Conservation (phyloP, 2,888 invertebrate genomes). For the Agrotis segetum region DNA sequence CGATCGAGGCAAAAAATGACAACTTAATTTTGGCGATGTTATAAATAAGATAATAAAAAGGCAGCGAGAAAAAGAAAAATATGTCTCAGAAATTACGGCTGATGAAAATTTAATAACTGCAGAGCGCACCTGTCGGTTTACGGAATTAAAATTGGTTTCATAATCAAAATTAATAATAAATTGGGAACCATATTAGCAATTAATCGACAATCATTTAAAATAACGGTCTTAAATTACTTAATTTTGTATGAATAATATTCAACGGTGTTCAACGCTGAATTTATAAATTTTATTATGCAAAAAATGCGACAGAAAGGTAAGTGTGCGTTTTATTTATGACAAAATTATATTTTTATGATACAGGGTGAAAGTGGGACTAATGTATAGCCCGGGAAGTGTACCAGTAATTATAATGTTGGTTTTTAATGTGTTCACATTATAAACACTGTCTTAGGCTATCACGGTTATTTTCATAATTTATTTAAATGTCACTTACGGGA, state of each 20-base stretch:
- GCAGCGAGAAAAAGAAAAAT: conserved; percentile 3
- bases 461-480: no score
- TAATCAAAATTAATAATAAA: conserved; percentile 40
- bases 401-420: conserved; percentile 6
- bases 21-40: conserved; percentile 26
- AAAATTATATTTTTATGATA: conserved; percentile 17
- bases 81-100: conserved; percentile 20
- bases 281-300: background rate
- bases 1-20: no score
- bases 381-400: background rate
- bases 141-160: conserved; percentile 52
- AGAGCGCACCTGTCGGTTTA: conserved; percentile 38
- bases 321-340: conserved; percentile 24
- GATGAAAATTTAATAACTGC: conserved; percentile 40
- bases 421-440: conserved; percentile 19
- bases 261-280: background rate
- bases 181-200: conserved; percentile 17
- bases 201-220: conserved; percentile 30
- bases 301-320: conserved; percentile 13
- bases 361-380: conserved; percentile 5
- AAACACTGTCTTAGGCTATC: no score
- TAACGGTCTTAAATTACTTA: conserved; percentile 34
- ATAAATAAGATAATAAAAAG: conserved; percentile 33
- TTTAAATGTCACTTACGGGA: no score
- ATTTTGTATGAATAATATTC: conserved; percentile 30